Evolutionary conservation across 1,140 invertebrate genomes (phyloP).

Genomic region (Scaptodrosophila lebanonensis): DNA sequence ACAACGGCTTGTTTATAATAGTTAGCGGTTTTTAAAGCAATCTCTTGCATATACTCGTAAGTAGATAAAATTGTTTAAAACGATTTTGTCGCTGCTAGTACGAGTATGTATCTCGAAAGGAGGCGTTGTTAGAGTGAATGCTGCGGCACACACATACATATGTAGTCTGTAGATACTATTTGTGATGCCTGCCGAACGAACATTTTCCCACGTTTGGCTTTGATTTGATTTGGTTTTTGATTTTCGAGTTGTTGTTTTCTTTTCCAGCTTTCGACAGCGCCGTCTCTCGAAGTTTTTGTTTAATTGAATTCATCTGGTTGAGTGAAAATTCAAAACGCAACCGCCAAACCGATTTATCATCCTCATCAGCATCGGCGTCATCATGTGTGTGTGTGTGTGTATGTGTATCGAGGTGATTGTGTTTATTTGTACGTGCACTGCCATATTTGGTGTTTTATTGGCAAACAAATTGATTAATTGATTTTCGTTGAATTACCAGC

Average conservation of each 20-base stretch:
- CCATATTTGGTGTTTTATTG: conserved; percentile 66
- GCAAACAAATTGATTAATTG: conserved; percentile 74
- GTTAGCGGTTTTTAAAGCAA: too few species aligned
- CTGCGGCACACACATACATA: conserved; percentile 20
- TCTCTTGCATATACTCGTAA: too few species aligned
- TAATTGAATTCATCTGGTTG: conserved; percentile 64
- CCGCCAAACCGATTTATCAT: conserved; percentile 54
- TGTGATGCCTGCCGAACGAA: conserved; percentile 51
- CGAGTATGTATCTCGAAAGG: too few species aligned
- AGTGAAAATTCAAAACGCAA: conserved; percentile 49
- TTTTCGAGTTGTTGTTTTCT: conserved; percentile 10
- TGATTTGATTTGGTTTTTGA: conserved; percentile 3
- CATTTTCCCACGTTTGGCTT: conserved; percentile 64
- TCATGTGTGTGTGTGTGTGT: too few species aligned
- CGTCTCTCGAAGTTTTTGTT: conserved; percentile 38
- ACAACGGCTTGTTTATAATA: conserved; percentile 45
- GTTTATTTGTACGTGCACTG: conserved; percentile 27
- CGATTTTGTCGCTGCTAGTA: too few species aligned
- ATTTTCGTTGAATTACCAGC: conserved; percentile 19
- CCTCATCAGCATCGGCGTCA: not conserved
- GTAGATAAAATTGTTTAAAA: too few species aligned
- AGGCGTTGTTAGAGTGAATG: not conserved
- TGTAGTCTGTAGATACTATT: too few species aligned
- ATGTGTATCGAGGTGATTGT: not conserved
- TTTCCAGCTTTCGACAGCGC: conserved; percentile 49